phyloP scores from a whole-genome alignment of 2,113 vertebrate genomes.

The Alosa alosa region DNA sequence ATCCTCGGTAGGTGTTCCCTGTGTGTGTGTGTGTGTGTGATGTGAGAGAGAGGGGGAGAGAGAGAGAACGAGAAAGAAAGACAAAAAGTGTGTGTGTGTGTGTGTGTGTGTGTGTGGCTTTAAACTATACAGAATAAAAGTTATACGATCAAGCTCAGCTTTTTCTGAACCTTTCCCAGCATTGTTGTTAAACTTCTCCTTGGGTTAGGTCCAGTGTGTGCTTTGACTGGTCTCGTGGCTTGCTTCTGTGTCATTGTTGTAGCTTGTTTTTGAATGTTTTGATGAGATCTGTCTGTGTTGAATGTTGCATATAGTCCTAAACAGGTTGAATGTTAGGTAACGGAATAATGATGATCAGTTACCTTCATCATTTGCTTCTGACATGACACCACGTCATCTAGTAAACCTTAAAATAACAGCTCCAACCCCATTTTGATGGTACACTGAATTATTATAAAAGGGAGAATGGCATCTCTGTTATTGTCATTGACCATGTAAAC shows the following conservation, averaged over 20 bases:
- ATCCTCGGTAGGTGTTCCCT: not conserved
- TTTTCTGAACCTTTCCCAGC: not conserved
- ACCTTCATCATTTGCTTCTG: not conserved
- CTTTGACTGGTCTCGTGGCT: not conserved
- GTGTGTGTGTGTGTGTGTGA: conserved; percentile 4
- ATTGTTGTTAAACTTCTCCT: not conserved
- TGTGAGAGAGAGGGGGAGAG: not conserved
- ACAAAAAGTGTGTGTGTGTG: not conserved
- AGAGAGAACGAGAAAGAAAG: not conserved
- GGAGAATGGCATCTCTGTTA: too few species aligned
- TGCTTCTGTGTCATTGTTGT: not conserved
- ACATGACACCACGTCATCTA: too few species aligned
- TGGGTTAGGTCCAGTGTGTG: not conserved
- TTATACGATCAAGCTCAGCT: conserved; percentile 37
- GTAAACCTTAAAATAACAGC: too few species aligned
- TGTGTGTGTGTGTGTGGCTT: conserved; percentile 39
- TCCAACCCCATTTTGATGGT: too few species aligned
- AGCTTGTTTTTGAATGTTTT: not conserved
- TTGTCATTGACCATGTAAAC: too few species aligned
- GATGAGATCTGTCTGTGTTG: not conserved
- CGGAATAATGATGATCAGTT: not conserved
- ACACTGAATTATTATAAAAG: too few species aligned
- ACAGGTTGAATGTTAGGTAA: not conserved
- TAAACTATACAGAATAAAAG: not conserved
- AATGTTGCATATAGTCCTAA: not conserved